Conservation (phyloP, 2,113 vertebrate genomes). For the Lophotis ruficrista region DNA sequence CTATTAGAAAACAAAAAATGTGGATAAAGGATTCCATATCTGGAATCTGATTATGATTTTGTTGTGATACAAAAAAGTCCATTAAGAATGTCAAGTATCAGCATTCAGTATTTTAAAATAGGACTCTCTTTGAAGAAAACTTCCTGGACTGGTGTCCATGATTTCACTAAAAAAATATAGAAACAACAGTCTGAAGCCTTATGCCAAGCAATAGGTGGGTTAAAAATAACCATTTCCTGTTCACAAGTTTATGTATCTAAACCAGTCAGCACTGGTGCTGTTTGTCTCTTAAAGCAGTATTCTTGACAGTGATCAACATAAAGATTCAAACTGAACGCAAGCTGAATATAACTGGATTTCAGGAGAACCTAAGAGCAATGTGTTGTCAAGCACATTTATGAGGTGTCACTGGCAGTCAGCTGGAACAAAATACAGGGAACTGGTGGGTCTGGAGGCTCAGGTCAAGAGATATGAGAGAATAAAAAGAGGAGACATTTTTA, state of each 20-base stretch:
- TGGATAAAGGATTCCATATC: background rate
- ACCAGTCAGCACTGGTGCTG: background rate
- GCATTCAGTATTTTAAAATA: background rate
- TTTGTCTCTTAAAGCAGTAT: background rate
- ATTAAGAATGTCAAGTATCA: background rate
- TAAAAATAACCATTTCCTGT: background rate
- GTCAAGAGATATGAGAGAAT: background rate
- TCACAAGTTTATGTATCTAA: background rate
- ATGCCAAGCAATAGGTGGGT: background rate
- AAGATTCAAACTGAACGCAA: background rate
- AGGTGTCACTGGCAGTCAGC: background rate
- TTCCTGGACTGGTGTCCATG: background rate
- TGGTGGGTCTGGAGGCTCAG: background rate
- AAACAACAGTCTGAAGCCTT: background rate
- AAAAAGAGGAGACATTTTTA: background rate
- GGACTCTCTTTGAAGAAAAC: background rate
- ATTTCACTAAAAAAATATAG: background rate
- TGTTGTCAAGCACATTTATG: background rate
- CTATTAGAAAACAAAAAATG: background rate
- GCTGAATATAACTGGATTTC: background rate
- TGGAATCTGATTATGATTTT: background rate
- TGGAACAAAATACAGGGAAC: background rate
- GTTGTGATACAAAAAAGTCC: background rate
- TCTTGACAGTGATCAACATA: background rate
- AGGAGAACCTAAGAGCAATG: background rate